Evolutionary conservation across 2,797 vertebrate genomes (phyloP).

Genomic region (Phylloscopus collybita): DNA sequence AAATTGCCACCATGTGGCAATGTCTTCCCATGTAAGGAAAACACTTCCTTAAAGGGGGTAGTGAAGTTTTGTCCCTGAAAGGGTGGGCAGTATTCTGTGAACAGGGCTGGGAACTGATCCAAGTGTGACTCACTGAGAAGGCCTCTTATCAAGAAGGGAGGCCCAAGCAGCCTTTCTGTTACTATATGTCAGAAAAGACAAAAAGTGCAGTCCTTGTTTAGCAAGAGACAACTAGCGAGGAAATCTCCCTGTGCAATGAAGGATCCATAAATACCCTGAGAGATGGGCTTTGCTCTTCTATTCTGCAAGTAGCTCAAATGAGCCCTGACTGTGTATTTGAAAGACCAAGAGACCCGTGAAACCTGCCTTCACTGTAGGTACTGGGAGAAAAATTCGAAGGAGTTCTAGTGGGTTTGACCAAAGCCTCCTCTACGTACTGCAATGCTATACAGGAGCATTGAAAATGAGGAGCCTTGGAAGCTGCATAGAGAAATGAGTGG

Average conservation of each 20-base stretch:
- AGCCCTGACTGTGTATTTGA: background rate
- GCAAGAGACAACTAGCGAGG: background rate
- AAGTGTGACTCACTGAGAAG: background rate
- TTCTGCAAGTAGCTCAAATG: background rate
- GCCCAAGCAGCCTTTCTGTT: background rate
- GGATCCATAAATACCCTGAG: background rate
- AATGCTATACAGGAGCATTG: fast-evolving
- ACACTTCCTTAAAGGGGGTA: background rate
- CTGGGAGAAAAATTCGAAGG: background rate
- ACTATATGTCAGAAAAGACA: background rate
- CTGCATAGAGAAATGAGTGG: background rate
- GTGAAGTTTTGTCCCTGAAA: background rate
- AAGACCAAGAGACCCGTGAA: background rate
- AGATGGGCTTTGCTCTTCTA: background rate
- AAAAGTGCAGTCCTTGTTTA: background rate
- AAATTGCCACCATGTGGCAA: conserved; percentile 60
- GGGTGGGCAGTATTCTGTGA: background rate
- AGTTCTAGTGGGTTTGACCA: background rate
- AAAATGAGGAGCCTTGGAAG: background rate
- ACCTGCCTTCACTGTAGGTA: background rate
- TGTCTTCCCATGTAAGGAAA: background rate
- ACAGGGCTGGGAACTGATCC: background rate
- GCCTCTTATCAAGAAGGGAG: background rate
- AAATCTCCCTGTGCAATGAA: background rate
- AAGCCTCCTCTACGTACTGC: background rate